Percentiles rank a stretch among this genome's conserved stretches.
Evolutionary conservation across 2,888 invertebrate species (phyloP).

Genomic region (Drosophila pseudotalamancana): DNA sequence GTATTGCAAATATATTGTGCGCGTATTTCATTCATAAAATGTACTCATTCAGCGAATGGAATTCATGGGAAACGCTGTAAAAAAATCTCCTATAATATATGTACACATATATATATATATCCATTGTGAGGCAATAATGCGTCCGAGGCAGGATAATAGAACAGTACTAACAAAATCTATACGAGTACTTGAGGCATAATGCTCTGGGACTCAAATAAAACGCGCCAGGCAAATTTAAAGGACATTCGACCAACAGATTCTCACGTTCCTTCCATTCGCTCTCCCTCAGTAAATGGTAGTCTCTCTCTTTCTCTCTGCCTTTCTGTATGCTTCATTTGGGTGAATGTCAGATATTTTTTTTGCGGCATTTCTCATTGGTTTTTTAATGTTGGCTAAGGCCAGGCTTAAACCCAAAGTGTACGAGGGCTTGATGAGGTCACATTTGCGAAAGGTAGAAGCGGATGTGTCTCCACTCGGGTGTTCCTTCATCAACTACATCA

Average conservation of each 20-base stretch:
- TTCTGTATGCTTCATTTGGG: conserved; percentile 33
- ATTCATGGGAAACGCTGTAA: conserved; percentile 58
- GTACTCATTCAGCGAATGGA: conserved; percentile 48
- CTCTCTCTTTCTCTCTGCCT: conserved; percentile 15
- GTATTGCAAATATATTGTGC: conserved; percentile 34
- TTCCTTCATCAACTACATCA: conserved; percentile 54
- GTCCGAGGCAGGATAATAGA: conserved; percentile 66
- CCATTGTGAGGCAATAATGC: conserved; percentile 60
- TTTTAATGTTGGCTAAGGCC: conserved; percentile 66
- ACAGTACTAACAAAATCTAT: conserved; percentile 75
- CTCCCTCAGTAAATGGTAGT: conserved; percentile 1
- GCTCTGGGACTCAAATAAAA: conserved; percentile 25
- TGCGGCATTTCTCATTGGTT: conserved; percentile 52
- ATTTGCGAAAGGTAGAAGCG: conserved; percentile 67
- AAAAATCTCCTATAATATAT: conserved; percentile 29
- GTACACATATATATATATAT: neutral
- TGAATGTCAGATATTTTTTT: conserved; percentile 37
- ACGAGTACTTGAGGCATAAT: conserved; percentile 67
- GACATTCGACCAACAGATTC: conserved; percentile 66
- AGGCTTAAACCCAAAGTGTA: conserved; percentile 77
- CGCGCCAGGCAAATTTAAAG: conserved; percentile 67
- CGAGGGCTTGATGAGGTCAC: conserved; percentile 67
- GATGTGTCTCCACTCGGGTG: conserved; percentile 75
- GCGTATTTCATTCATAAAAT: conserved; percentile 51
- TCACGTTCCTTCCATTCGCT: conserved; percentile 58